Evolutionary conservation across 2,797 vertebrate genomes (phyloP), one percentile per base, ranked within the genome.

Genomic region (Ptychadena robeensis): DNA sequence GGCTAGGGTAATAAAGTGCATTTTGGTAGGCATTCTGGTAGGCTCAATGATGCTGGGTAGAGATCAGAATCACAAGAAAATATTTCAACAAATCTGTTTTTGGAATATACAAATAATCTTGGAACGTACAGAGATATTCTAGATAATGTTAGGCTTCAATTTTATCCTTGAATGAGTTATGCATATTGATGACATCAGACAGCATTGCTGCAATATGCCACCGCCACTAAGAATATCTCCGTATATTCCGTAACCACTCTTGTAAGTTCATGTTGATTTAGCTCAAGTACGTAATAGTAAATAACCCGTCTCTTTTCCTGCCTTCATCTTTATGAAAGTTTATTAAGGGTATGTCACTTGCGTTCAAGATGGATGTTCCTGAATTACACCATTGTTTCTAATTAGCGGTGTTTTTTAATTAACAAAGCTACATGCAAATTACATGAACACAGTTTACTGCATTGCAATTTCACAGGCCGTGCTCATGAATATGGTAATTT

Each of bases 401-500:
- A 94, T 94, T 93, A 92, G 92, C 90, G 78, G 57, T 69, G 11
- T 68, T 65, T 93, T 92, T 93, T 93, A 94, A 92, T 92, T 92
- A 93, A 92, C 90, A 91, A 92, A 93, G 88, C 91, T 89, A 90
- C 91, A 89, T 93, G 92, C 91, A 93, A 93, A 93, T 93, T 93
- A 92, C 87, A 93, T 89, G 89, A 91, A 93, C 90, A 86, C 86
- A 91, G 90, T 94, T 94, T 94, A 94, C 93, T 91, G 91, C 90
- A 88, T 90, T 92, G 89, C 90, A 93, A 93, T 93, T 92, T 92
- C 93, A 91, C 87, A 89, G 89, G 90, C 91, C 91, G 87, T 67
- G 88, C 91, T 94, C 93, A 94, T 94, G 93, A 94, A 94, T 94
- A 94, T 94, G 93, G 90, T 94, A 94, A 94, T 94, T 93, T 92